These are phyloP conservation scores for Manduca sexta DNA, from an alignment of 1,140 invertebrate species.

Conservation along the genomic window DNA sequence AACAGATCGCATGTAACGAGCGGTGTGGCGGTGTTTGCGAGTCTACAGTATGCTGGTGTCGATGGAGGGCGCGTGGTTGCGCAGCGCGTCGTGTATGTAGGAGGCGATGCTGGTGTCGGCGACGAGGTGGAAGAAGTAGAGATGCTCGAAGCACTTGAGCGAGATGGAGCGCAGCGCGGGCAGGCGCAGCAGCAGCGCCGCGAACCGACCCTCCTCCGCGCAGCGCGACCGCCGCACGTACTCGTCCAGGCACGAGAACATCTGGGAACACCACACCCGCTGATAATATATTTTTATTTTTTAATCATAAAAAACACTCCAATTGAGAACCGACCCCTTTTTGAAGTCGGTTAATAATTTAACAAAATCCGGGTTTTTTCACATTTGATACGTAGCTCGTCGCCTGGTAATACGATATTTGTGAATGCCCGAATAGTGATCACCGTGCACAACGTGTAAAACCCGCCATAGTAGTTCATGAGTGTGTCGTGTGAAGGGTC, in stretches of 20 bases:
- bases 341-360: no score
- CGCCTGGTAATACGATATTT: no score
- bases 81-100: slow-evolving; percentile 83
- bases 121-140: slow-evolving; percentile 96
- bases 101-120: slow-evolving; percentile 82
- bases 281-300: neutral
- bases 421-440: no score
- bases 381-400: no score
- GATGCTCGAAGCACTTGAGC: slow-evolving; percentile 95
- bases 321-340: no score
- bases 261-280: slow-evolving; percentile 26
- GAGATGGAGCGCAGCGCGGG: slow-evolving; percentile 96
- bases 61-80: slow-evolving; percentile 71
- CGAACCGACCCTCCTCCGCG: slow-evolving; percentile 94
- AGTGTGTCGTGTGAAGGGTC: no score
- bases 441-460: no score
- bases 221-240: slow-evolving; percentile 91
- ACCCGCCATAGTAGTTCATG: no score
- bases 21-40: neutral
- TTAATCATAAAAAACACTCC: no score
- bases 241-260: slow-evolving; percentile 95
- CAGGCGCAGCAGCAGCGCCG: slow-evolving; percentile 92
- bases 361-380: no score
- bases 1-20: no score
- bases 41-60: slow-evolving; percentile 51